Percentiles rank a stretch among this genome's conserved stretches.
phyloP scores from a whole-genome alignment of 2,888 invertebrate genomes.

The Synergus umbraculus region DNA sequence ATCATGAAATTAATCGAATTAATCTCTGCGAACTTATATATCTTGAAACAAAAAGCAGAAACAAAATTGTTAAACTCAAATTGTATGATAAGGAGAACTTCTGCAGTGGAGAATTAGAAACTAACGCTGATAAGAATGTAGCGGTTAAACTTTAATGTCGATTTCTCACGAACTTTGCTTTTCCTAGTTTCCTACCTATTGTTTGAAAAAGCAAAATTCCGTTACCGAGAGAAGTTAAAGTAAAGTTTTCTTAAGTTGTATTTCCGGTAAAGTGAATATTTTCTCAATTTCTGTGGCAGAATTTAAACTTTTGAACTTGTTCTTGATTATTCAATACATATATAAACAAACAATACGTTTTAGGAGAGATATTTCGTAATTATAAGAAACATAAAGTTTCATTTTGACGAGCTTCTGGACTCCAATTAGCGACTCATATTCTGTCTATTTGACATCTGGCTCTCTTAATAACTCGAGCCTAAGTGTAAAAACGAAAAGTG shows the following conservation, averaged over 20 bases:
- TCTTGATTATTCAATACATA: neutral
- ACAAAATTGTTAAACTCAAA: conserved; percentile 15
- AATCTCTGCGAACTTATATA: neutral
- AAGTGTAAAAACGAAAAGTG: conserved; percentile 9
- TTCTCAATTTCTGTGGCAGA: neutral
- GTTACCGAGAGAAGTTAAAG: conserved; percentile 16
- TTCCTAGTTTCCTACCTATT: conserved; percentile 27
- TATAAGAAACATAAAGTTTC: neutral
- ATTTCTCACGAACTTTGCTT: conserved; percentile 30
- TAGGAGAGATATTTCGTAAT: neutral
- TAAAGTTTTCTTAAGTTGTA: conserved; percentile 16
- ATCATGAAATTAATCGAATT: neutral
- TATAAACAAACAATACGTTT: no score
- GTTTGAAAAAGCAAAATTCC: conserved; percentile 34
- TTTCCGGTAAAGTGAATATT: conserved; percentile 6
- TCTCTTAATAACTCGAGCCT: conserved; percentile 30
- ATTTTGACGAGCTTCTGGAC: conserved; percentile 27
- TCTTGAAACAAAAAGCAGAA: neutral
- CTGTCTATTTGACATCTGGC: conserved; percentile 39
- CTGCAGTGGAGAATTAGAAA: conserved; percentile 13
- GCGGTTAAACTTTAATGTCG: conserved; percentile 36
- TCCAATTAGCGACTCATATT: conserved; percentile 39
- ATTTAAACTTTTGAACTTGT: neutral
- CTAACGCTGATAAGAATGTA: conserved; percentile 38
- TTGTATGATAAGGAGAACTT: conserved; percentile 33